These are phyloP conservation scores for Eleginops maclovinus DNA, from an alignment of 2,113 vertebrate species.

Conservation along the genomic window DNA sequence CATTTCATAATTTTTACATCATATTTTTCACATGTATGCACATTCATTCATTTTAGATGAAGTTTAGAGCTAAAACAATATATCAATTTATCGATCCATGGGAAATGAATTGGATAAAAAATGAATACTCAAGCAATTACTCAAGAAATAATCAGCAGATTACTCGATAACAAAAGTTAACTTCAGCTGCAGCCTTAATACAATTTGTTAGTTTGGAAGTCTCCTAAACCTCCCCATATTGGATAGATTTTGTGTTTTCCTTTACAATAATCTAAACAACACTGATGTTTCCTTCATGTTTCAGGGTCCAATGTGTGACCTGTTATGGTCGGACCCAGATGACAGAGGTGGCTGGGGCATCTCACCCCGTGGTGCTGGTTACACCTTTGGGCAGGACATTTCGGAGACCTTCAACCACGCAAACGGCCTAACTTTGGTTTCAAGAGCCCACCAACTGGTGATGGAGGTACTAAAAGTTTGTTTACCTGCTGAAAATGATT, in stretches of 20 bases:
- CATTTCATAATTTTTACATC: background rate
- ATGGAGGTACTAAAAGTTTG: constrained; percentile 89
- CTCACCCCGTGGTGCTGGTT: constrained; percentile 84
- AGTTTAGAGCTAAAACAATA: background rate
- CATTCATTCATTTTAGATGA: background rate
- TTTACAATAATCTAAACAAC: background rate
- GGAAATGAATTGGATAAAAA: background rate
- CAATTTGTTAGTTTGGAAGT: background rate
- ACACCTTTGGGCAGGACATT: constrained; percentile 98
- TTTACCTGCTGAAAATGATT: constrained; percentile 3
- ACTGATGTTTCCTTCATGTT: constrained; percentile 19
- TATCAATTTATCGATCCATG: background rate
- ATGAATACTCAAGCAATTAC: background rate
- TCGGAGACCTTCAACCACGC: constrained; percentile 99
- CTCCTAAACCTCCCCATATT: background rate
- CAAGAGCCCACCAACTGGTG: constrained; percentile 97
- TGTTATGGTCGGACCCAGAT: constrained; percentile 90
- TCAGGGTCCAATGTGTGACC: constrained; percentile 98
- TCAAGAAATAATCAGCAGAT: background rate
- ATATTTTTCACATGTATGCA: background rate
- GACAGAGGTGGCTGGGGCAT: constrained; percentile 86
- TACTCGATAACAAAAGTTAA: background rate
- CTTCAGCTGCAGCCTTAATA: too few species aligned
- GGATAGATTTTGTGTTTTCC: background rate
- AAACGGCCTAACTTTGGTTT: constrained; percentile 97